Base-by-base conservation (phyloP, 2,113 vertebrate genomes). In the Elephas maximus region DNA sequence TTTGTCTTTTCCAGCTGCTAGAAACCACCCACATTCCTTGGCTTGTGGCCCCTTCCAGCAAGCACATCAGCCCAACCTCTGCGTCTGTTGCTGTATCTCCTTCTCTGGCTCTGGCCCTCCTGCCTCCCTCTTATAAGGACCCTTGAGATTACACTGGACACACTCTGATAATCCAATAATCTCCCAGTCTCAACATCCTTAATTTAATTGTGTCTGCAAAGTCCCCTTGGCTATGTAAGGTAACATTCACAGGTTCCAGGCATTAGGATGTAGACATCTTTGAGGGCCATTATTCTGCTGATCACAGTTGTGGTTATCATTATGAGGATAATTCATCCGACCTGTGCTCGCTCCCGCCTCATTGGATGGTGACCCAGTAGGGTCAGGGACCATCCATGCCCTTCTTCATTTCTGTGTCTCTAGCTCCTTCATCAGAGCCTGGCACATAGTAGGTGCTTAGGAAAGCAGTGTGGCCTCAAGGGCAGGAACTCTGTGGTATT, bases 61-160 rank as follows among this genome's bases (percentile, higher is more conserved):
- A 4, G 0, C 9, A 9, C 7, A 2, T 26, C 7, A 1, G 45
- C 9, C 57, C 1, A 1, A 1, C 41, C 69, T 88, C 45, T 44
- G 21, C 21, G 9, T 69, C 65, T 0, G 7, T 8, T 0, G 0
- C 60, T 7, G 9, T 11, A 5, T 24, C 91, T 44, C 9, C 53
- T 37, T 74, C 37, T 10, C 17, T 0, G 14, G 5, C 4, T 37
- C 20, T 0, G 14, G 5, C 4, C 28, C 20, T 53, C 48, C 67
- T 10, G 4, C 44, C 65, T 41, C 26, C 18, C 30, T 48, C 44
- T 26, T 28, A 14, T 14, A 15, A 57, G 51, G 26, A 45, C 51
- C n/a, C 62, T 0, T 15, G 51, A 3, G 76, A 8, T 41, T 17
- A 23, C 24, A 2, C 15, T 6, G 24, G 63, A 21, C 30, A 33